Conservation (phyloP, 2,113 vertebrate species). For the Labeo rohita region DNA sequence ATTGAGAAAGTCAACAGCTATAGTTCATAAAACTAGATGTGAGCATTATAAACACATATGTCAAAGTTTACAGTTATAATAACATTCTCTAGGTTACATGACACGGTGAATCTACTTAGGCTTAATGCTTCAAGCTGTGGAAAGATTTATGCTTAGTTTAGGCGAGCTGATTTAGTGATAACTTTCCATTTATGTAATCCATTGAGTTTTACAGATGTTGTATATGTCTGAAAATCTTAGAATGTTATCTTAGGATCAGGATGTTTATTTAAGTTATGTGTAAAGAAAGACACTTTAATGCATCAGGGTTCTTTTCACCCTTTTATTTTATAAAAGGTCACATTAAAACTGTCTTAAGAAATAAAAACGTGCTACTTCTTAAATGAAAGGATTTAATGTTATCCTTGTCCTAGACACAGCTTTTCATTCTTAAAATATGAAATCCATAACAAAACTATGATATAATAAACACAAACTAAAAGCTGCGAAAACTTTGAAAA, state of each 20-base stretch:
- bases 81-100: slow-evolving; percentile 49
- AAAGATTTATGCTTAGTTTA: slow-evolving; percentile 2
- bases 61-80: slow-evolving; percentile 44
- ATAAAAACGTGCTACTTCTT: not conserved
- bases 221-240: slow-evolving; percentile 6
- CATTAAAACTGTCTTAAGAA: too few species aligned
- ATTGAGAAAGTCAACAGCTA: not conserved
- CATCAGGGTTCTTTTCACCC: not conserved
- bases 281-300: not conserved
- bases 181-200: not conserved
- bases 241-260: not conserved
- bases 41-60: slow-evolving; percentile 23
- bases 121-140: not conserved
- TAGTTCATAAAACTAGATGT: slow-evolving; percentile 10
- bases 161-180: not conserved
- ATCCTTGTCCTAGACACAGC: too few species aligned
- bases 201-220: not conserved
- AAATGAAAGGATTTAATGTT: not conserved
- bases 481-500: too few species aligned
- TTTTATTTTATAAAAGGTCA: too few species aligned
- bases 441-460: not conserved
- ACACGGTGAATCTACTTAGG: not conserved
- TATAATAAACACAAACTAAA: too few species aligned
- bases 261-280: not conserved
- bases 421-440: not conserved